These are phyloP conservation scores for Cavia aperea DNA, from an alignment of 2,113 vertebrate species.

Conservation along the genomic window DNA sequence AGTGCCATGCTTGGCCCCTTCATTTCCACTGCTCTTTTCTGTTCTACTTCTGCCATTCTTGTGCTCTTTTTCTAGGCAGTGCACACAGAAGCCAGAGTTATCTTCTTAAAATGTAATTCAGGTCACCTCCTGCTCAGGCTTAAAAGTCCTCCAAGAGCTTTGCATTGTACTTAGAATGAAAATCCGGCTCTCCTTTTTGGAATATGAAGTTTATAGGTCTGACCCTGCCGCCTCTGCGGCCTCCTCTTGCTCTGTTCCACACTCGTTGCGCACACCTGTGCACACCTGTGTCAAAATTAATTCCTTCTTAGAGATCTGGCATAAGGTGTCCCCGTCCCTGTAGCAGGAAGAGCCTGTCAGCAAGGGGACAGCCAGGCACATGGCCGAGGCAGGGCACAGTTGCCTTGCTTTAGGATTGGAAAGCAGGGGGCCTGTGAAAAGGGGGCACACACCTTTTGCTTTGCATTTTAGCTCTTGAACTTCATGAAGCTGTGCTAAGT, in stretches of 20 bases:
- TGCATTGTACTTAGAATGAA: slow-evolving; percentile 30
- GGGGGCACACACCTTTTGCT: neutral
- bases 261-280: neutral
- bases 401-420: neutral
- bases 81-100: neutral
- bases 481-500: neutral
- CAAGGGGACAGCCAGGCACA: neutral
- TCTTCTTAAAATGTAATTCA: slow-evolving; percentile 55
- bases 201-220: neutral
- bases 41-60: neutral
- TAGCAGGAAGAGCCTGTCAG: neutral
- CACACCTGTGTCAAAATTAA: neutral
- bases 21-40: neutral
- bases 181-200: neutral
- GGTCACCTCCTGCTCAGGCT: slow-evolving; percentile 31
- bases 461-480: neutral
- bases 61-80: neutral
- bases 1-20: neutral
- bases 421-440: neutral
- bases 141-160: slow-evolving; percentile 13
- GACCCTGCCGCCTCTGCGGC: neutral
- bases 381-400: neutral
- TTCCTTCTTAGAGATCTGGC: neutral
- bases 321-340: neutral
- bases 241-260: neutral